phyloP scores from a whole-genome alignment of 2,888 invertebrate genomes.

The Petrophora chlorosata region DNA sequence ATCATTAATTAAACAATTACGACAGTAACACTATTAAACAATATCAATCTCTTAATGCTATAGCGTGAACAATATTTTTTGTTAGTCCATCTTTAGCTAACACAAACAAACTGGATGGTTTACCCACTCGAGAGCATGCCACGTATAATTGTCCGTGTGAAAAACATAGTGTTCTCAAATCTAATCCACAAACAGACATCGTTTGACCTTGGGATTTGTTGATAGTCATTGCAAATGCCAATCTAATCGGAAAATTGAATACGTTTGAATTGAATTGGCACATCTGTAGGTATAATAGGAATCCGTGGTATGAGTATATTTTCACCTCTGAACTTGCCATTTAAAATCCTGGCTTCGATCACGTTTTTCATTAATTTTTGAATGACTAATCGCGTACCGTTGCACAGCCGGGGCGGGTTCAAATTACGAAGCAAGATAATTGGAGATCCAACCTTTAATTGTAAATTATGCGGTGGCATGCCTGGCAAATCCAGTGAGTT shows the following conservation, averaged over 20 bases:
- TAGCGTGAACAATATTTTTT: no score
- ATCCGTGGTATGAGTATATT: neutral
- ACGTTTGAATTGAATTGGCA: slow-evolving; percentile 27
- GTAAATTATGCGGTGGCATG: no score
- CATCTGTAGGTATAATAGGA: neutral
- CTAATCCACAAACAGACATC: slow-evolving; percentile 21
- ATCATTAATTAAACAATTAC: no score
- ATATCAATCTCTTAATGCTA: no score
- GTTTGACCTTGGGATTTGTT: slow-evolving; percentile 18
- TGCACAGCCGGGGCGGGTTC: no score
- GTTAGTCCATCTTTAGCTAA: neutral
- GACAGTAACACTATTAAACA: no score
- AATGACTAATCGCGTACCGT: no score
- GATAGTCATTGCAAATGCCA: slow-evolving; percentile 21
- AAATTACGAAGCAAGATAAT: no score
- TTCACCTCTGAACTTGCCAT: neutral
- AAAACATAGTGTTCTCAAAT: slow-evolving; percentile 20
- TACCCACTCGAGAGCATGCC: slow-evolving; percentile 10
- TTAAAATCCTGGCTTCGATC: neutral
- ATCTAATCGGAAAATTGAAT: slow-evolving; percentile 29
- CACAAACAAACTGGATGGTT: slow-evolving; percentile 9
- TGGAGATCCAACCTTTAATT: no score
- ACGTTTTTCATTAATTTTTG: no score
- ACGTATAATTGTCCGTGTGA: slow-evolving; percentile 19
- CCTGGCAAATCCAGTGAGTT: neutral